phyloP scores from a whole-genome alignment of 2,888 invertebrate species.

The Mayetiola destructor region DNA sequence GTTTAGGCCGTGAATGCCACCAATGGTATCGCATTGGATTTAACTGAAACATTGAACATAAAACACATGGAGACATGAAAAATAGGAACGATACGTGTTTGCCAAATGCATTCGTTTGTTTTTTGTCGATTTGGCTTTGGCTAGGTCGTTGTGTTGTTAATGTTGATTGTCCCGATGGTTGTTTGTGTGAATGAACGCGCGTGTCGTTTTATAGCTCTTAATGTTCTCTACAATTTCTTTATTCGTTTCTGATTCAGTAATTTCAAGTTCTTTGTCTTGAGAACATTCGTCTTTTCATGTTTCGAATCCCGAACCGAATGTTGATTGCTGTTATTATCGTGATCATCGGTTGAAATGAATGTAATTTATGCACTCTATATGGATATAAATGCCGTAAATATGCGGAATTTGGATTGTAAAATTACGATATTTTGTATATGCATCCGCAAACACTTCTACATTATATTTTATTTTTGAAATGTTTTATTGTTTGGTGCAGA shows the following conservation, averaged over 20 bases:
- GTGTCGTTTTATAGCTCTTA: not conserved
- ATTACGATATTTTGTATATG: no score
- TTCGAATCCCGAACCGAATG: not conserved
- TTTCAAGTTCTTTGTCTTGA: not conserved
- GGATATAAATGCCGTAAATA: no score
- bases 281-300: not conserved
- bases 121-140: not conserved
- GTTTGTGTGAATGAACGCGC: not conserved
- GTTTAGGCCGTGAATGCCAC: not conserved
- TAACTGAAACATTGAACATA: no score
- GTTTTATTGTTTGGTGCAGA: no score
- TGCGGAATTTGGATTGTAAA: no score
- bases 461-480: no score
- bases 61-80: no score
- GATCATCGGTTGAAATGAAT: not conserved
- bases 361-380: not conserved
- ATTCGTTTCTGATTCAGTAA: not conserved
- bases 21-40: not conserved
- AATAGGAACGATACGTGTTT: no score
- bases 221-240: not conserved
- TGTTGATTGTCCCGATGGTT: not conserved
- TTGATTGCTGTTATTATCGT: slow-evolving; percentile 7
- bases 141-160: not conserved
- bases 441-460: no score
- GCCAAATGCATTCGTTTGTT: slow-evolving; percentile 1